Evolutionary conservation across 2,113 vertebrate species (phyloP), one percentile per base, ranked within the genome.

Genomic region (Sapajus apella): DNA sequence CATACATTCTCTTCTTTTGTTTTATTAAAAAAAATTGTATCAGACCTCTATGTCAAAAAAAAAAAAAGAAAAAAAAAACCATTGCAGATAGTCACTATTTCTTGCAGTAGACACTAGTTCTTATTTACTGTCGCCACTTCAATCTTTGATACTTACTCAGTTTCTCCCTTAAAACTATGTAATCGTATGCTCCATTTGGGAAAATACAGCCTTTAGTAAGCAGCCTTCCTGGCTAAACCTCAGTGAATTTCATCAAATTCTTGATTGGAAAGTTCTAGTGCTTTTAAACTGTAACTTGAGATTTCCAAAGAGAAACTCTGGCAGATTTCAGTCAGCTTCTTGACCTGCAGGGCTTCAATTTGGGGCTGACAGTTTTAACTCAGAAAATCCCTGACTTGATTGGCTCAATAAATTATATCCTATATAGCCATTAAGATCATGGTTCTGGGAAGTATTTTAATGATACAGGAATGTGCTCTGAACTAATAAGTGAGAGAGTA

Each of bases 351-450:
- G 47, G 32, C 43, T 98, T 87, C 8, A 94, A 2, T 89, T 88
- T 95, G 82, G 96, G 55, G 79, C 68, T 95, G 82, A 93, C n/a
- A 94, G 45, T 95, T 95, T 95, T 87, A 96, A 95, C 55, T 92
- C 32, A 61, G 55, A 66, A 96, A 94, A 92, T 94, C 68, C 21
- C 35, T 56, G 72, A 85, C 13, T 96, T 86, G 50, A 89, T 94
- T 92, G 83, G 32, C 73, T 95, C 80, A 94, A 21, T 81, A 91
- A 96, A 89, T 40, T 82, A 17, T 86, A 11, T 94, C 35, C 92
- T 93, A 75, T 40, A 2, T 93, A 90, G n/a, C 17, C 58, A 92
- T 91, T 96, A 91, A 96, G 91, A 47, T 93, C 35, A 85, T 82
- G 68, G 23, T 50, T 97, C 91, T n/a, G 73, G 70, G 75, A 83